Evolutionary conservation across 1,140 invertebrate genomes (phyloP), one percentile per base, ranked within the genome.

Genomic region (Caenorhabditis inopinata): DNA sequence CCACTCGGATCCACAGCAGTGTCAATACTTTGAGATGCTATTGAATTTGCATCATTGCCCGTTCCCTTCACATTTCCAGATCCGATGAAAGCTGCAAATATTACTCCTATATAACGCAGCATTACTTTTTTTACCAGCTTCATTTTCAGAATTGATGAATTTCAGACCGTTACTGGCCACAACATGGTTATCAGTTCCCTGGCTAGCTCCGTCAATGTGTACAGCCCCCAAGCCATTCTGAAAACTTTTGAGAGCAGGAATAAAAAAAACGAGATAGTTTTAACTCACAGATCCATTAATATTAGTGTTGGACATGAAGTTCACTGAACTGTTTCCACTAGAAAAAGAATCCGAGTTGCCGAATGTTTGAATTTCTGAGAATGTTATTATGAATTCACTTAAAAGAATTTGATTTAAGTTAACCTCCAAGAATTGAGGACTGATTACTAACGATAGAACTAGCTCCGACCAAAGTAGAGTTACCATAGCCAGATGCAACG

Each of bases 1-100:
- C 58, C 58, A 38, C 58, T 68, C n/a, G 58, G 58, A 68, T 68
- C 58, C 7, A 68, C 58, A 9, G 58, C 58, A 7, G 58, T 68
- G 2, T 68, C 58, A 5, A 68, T 32, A 11, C 25, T 68, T 16
- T 68, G 58, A 1, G 58, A 68, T 0, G 58, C 58, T 42, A 29
- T 35, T 9, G 58, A 68, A 12, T 68, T 68, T 11, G 27, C n/a
- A 38, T 68, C 58, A 38, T 18, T 68, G 14, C 58, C 58, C 9
- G 2, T 38, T 68, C 58, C 58, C 12, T 21, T 35, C 0, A 68
- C n/a, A 21, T 68, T 68, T 42, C 58, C 58, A 38, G 58, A 21
- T 3, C 58, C 58, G n/a, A 68, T 42, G 12, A 68, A 68, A 6
- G 58, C 58, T 68, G n/a, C 9, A 68, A 68, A 29, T 42, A 4